Base-by-base conservation (phyloP, 2,888 invertebrate species). In the Eristalinus sepulchralis region DNA sequence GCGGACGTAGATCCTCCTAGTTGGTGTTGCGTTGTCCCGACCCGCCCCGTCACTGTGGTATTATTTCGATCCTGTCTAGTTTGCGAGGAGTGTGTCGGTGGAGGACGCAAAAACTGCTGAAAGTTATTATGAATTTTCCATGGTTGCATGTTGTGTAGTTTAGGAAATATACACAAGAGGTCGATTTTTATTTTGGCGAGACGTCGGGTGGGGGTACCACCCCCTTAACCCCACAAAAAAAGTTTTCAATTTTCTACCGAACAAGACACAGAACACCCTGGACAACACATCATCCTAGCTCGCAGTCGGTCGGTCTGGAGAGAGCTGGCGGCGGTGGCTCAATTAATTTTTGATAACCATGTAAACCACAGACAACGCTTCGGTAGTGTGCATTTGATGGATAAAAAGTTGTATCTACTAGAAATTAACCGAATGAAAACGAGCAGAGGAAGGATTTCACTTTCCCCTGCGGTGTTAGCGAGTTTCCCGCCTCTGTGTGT, bases 111-210 rank as follows among this genome's bases (percentile, higher is more conserved):
- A 85, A 77, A 59, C 57, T 68, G 73, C 72, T 33, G 36, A 82
- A 71, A 78, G 78, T 60, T 83, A 67, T 71, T 83, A 83, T 86
- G 78, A 86, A 86, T 79, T 83, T 86, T 71, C 66, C 78, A 86
- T 83, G 83, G 73, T 86, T 86, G 67, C 82, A 81, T 81, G 75
- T 63, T 27, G 31, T 39, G 47, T 27, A 67, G 68, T 67, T 72
- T 53, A 77, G 63, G 68, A 47, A 72, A 47, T 47, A 17, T 31
- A 57, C 53, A 53, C 72, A 53, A 47, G 17, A 27, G 31, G 11
- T 36, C 20, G 36, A 73, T 31, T 31, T 31, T 31, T 6, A 4
- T 31, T 31, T 31, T 31, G 13, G 66, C n/a, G 36, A 67, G 63
- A 77, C 62, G 36, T 67, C 57, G 34, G 36, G 64, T 17, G 31